phyloP scores from a whole-genome alignment of 2,797 vertebrate species.

The Serranus cabrilla region DNA sequence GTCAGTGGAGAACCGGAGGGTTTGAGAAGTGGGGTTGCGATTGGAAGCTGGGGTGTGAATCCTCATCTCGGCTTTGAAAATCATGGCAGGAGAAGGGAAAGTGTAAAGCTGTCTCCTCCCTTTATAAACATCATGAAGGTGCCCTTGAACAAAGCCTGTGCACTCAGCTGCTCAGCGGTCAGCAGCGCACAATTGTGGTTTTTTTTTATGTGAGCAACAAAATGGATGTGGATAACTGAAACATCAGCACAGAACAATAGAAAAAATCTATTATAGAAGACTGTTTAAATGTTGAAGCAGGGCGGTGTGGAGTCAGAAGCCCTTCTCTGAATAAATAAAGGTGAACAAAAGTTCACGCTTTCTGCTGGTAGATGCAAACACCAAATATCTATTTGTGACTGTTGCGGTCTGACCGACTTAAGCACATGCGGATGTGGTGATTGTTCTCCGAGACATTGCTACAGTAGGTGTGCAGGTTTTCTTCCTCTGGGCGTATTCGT shows the following conservation, averaged over 20 bases:
- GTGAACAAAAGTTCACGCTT: constrained; percentile 29
- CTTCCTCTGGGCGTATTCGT: constrained; percentile 56
- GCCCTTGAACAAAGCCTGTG: constrained; percentile 24
- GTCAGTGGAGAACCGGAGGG: neutral
- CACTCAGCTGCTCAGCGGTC: constrained; percentile 6
- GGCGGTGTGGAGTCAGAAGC: neutral
- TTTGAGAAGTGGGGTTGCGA: constrained; percentile 12
- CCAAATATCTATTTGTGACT: neutral
- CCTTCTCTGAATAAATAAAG: constrained; percentile 24
- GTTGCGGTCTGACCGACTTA: constrained; percentile 28
- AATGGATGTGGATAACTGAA: constrained; percentile 11
- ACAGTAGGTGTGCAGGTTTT: constrained; percentile 48
- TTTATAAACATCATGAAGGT: constrained; percentile 32
- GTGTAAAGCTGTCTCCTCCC: constrained; percentile 32
- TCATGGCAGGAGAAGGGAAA: constrained; percentile 4
- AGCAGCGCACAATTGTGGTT: constrained; percentile 6
- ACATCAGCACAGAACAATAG: constrained; percentile 2
- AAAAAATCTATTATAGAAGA: constrained; percentile 19
- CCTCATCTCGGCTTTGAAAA: neutral
- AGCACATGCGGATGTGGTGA: constrained; percentile 31
- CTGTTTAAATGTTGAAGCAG: constrained; percentile 33
- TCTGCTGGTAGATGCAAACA: neutral
- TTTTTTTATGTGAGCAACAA: constrained; percentile 11
- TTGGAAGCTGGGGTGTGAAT: constrained; percentile 8
- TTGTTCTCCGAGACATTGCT: constrained; percentile 45